Evolutionary conservation across 92 coral and sea anemone species (phyloP), one percentile per base, ranked within the genome.

Genomic region (Epizoanthus fatuus): DNA sequence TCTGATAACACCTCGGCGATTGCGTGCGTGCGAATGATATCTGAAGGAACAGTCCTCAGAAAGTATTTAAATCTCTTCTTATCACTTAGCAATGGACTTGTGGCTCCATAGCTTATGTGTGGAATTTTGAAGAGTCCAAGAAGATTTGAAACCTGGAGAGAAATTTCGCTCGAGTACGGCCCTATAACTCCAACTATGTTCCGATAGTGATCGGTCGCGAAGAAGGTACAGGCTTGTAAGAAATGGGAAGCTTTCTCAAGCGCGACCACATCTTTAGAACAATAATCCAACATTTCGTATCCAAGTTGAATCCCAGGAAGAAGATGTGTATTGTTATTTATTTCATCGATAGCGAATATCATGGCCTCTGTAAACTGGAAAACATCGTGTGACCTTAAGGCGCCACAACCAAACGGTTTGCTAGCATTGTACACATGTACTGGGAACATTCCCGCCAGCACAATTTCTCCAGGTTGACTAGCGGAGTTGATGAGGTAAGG

Each of bases 81-180:
- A 77, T 91, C 95, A 72, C 90, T 91, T 53, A 91, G 85, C 1
- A 84, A 75, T 5, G 95, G 85, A 39, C 90, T 91, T 56, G 95
- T 91, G 19, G 95, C 88, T 12, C 88, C 95, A 56, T 91, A 91
- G 60, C 95, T 88, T 10, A 91, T 74, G 19, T 91, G 95, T 35
- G 95, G 95, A 37, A 91, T 81, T 38, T 88, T 67, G 40, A 91
- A 91, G 29, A 91, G 90, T 20, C 95, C 86, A 19, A 91, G 70
- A 8, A 91, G 85, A 80, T 88, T 90, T 3, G 95, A 86, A 39
- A 91, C 95, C 44, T 91, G 95, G 5, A 88, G 86, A 10, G 90
- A 68, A 4, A 91, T 80, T 7, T 87, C 82, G 44, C 95, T 91
- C 4, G 91, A 88, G 13, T 83, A 78, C 0, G 95, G 92, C 19